Percentiles rank a stretch among this genome's conserved stretches.
phyloP scores from a whole-genome alignment of 2,797 vertebrate genomes.

The Ptychobarbus kaznakovi region DNA sequence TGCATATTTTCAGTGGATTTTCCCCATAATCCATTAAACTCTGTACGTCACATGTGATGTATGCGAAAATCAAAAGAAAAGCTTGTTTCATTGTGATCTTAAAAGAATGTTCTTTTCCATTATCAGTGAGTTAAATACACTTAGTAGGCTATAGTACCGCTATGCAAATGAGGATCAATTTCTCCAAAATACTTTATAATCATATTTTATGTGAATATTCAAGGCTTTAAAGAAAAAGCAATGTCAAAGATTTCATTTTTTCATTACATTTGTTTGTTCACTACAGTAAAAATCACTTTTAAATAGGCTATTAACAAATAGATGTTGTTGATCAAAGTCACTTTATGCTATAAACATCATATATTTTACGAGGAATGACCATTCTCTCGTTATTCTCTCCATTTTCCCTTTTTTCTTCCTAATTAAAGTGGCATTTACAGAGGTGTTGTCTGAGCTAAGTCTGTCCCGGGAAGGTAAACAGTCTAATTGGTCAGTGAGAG shows the following conservation, averaged over 20 bases:
- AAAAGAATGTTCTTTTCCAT: neutral
- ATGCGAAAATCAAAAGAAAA: no score
- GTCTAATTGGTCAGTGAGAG: constrained; percentile 7
- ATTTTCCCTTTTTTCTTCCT: neutral
- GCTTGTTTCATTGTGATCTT: neutral
- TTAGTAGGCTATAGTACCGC: neutral
- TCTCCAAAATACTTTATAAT: neutral
- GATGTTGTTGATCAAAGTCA: constrained; percentile 3
- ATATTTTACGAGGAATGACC: neutral
- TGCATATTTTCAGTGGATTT: no score
- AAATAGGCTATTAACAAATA: neutral
- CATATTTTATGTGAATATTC: neutral
- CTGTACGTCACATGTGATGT: no score
- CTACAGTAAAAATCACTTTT: neutral
- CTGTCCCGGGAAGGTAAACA: neutral
- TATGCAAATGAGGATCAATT: neutral
- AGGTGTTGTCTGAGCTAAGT: constrained; percentile 28
- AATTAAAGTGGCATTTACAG: constrained; percentile 7
- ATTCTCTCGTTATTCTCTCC: neutral
- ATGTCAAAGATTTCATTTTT: neutral
- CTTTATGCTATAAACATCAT: neutral
- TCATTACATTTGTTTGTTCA: neutral
- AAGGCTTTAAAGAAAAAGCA: neutral
- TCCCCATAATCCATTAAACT: no score
- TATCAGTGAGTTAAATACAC: neutral